A percentile compares a stretch with the other conserved stretches of the same genome.
phyloP scores from a whole-genome alignment of 2,888 invertebrate genomes.

The Pseudococcus jackbeardsleyi region DNA sequence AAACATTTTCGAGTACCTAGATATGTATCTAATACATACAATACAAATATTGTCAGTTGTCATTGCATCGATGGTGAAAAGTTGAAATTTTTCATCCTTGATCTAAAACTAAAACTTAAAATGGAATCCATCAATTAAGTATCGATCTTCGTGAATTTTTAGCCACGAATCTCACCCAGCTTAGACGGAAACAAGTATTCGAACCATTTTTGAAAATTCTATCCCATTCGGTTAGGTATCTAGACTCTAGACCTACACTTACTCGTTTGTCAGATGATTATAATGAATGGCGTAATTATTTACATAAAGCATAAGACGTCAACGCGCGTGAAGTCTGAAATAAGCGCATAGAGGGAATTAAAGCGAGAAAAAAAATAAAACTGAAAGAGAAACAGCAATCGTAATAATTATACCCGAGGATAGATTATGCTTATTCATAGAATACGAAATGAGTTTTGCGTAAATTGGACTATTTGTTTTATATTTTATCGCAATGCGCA shows the following conservation, averaged over 20 bases:
- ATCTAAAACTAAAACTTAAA: too few relatives aligned
- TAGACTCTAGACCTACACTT: too few relatives aligned
- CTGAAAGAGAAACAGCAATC: neutral
- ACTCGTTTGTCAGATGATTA: neutral
- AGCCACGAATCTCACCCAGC: too few relatives aligned
- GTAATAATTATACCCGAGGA: slow-evolving; percentile 33
- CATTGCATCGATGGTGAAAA: neutral
- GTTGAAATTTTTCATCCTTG: neutral
- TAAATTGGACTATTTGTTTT: slow-evolving; percentile 33
- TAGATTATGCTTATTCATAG: slow-evolving; percentile 30
- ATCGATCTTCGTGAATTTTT: too few relatives aligned
- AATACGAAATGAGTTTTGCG: slow-evolving; percentile 37
- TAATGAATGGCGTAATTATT: slow-evolving; percentile 15
- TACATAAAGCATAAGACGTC: neutral
- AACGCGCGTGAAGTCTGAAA: slow-evolving; percentile 7
- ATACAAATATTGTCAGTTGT: neutral
- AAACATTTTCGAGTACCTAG: too few relatives aligned
- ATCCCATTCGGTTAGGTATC: neutral
- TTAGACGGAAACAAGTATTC: too few relatives aligned
- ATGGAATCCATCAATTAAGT: too few relatives aligned
- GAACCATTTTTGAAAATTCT: neutral
- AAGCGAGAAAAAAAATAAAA: neutral
- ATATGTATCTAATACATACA: too few relatives aligned
- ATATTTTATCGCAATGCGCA: slow-evolving; percentile 37
- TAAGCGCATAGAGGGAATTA: neutral